Percentiles rank a stretch among this genome's conserved stretches.
These are phyloP conservation scores for Brachyptera putata DNA, from an alignment of 2,888 invertebrate genomes.

Conservation along the genomic window DNA sequence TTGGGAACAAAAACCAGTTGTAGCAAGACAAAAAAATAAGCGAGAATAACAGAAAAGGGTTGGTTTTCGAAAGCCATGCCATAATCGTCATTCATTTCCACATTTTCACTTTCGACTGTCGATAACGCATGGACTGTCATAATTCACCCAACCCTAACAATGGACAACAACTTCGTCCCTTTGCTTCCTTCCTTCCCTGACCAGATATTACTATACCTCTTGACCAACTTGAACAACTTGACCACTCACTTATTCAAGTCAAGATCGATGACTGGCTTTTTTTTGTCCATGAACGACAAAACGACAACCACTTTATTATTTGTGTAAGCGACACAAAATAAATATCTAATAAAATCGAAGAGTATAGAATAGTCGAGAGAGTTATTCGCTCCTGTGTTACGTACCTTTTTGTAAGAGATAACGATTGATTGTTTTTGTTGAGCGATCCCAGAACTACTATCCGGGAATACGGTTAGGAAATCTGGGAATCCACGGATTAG, in stretches of 20 bases:
- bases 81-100: slow-evolving; percentile 17
- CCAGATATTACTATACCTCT: slow-evolving; percentile 19
- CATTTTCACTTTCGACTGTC: slow-evolving; percentile 20
- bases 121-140: slow-evolving; percentile 2
- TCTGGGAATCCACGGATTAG: too few relatives aligned
- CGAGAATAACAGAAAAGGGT: slow-evolving; percentile 11
- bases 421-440: too few relatives aligned
- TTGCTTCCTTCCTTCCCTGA: slow-evolving; percentile 11
- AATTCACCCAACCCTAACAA: slow-evolving; percentile 8
- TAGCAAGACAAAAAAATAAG: slow-evolving; percentile 16
- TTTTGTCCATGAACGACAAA: background rate
- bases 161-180: slow-evolving; percentile 17
- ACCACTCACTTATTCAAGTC: background rate
- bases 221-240: too few relatives aligned
- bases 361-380: too few relatives aligned
- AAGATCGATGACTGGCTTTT: slow-evolving; percentile 3
- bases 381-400: too few relatives aligned
- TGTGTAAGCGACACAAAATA: background rate
- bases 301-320: background rate
- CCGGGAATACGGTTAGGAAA: too few relatives aligned
- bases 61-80: background rate
- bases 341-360: too few relatives aligned
- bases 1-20: too few relatives aligned
- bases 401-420: too few relatives aligned
- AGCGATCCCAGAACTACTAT: too few relatives aligned